These are phyloP conservation scores for Porites rus DNA, from an alignment of 92 coral and sea anemone genomes.

Conservation along the genomic window DNA sequence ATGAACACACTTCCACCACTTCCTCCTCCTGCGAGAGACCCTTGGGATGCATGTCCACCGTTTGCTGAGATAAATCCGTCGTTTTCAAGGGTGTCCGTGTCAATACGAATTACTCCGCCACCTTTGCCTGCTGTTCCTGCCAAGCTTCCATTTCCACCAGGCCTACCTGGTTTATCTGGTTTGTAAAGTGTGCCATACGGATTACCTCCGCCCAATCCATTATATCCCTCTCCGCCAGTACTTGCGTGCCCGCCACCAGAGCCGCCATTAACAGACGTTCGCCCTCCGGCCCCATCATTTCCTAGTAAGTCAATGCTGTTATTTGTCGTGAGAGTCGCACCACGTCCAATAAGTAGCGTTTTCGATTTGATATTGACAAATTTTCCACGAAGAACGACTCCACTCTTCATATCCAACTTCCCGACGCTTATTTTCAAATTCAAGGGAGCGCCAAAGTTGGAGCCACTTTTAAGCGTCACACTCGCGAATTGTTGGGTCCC, in stretches of 20 bases:
- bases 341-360: slow-evolving; percentile 87
- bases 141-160: slow-evolving; percentile 81
- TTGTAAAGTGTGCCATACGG: slow-evolving; percentile 82
- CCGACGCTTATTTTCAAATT: slow-evolving; percentile 80
- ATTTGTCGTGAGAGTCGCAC: slow-evolving; percentile 85
- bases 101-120: slow-evolving; percentile 86
- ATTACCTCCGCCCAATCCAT: slow-evolving; percentile 62
- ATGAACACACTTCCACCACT: slow-evolving; percentile 95
- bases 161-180: slow-evolving; percentile 86
- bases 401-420: slow-evolving; percentile 83
- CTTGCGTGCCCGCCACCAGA: slow-evolving; percentile 98
- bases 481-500: slow-evolving; percentile 97
- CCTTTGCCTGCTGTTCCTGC: slow-evolving; percentile 82
- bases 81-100: slow-evolving; percentile 72
- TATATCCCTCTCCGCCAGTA: slow-evolving; percentile 77
- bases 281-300: slow-evolving; percentile 61
- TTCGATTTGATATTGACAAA: slow-evolving; percentile 85
- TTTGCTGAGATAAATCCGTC: slow-evolving; percentile 95
- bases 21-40: slow-evolving; percentile 83
- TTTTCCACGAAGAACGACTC: slow-evolving; percentile 86
- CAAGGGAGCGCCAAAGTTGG: slow-evolving; percentile 95
- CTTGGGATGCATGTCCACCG: slow-evolving; percentile 79
- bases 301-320: slow-evolving; percentile 42
- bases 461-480: slow-evolving; percentile 94
- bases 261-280: slow-evolving; percentile 64